These are phyloP conservation scores for Ornithorhynchus anatinus DNA, from an alignment of 2,113 vertebrate species.

Conservation along the genomic window DNA sequence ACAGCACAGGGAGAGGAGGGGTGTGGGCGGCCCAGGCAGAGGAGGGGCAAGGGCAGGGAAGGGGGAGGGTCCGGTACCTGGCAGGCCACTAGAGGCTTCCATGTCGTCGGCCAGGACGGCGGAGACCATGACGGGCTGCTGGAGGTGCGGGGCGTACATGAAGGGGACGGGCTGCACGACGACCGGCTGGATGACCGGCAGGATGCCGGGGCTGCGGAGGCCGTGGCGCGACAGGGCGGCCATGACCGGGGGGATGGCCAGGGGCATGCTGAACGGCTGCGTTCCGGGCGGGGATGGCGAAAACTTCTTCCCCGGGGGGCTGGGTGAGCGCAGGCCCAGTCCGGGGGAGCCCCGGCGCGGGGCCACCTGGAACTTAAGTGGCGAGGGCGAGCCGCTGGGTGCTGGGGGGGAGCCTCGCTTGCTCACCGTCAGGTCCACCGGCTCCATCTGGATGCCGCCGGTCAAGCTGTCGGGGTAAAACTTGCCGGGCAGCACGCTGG, in stretches of 20 bases:
- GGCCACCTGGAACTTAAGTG: constrained; percentile 77
- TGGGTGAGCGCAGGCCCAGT: constrained; percentile 68
- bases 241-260: constrained; percentile 82
- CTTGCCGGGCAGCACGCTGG: constrained; percentile 68
- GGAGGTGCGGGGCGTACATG: constrained; percentile 86
- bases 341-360: constrained; percentile 74
- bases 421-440: constrained; percentile 92
- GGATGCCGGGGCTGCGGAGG: constrained; percentile 80
- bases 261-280: constrained; percentile 72
- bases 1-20: no score
- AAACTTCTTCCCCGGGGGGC: constrained; percentile 76
- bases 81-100: constrained; percentile 76
- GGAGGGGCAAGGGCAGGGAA: no score
- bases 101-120: constrained; percentile 78
- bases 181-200: constrained; percentile 86
- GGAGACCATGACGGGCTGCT: constrained; percentile 86
- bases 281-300: constrained; percentile 67
- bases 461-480: constrained; percentile 70
- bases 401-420: constrained; percentile 84
- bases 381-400: constrained; percentile 76
- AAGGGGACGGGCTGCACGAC: constrained; percentile 89
- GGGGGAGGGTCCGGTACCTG: constrained; percentile 75
- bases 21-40: no score
- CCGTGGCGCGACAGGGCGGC: constrained; percentile 73
- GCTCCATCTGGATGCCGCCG: constrained; percentile 85